phyloP scores from a whole-genome alignment of 2,888 invertebrate genomes.

The Pristionchus entomophagus region DNA sequence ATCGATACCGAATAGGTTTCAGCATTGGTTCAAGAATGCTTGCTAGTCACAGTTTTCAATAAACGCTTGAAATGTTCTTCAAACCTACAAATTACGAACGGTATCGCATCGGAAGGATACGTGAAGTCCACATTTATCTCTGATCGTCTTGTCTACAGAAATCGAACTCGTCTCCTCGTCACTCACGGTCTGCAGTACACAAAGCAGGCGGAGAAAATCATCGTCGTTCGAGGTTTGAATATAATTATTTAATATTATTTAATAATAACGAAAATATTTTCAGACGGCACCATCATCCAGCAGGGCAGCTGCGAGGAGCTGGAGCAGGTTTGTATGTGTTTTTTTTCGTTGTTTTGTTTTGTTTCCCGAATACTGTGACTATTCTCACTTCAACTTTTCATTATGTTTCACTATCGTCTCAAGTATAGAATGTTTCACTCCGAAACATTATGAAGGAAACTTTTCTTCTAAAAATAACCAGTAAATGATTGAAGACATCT shows the following conservation, averaged over 20 bases:
- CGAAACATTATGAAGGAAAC: no score
- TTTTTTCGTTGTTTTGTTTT: no score
- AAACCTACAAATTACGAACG: no score
- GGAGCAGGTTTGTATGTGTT: not conserved
- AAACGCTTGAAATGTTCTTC: no score
- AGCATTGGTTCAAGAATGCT: not conserved
- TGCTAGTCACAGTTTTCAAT: no score
- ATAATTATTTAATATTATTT: not conserved
- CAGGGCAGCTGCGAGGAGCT: slow-evolving; percentile 90
- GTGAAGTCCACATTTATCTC: not conserved
- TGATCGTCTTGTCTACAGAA: no score
- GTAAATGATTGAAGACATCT: no score
- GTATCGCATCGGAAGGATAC: slow-evolving; percentile 53
- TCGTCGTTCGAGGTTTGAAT: slow-evolving; percentile 82
- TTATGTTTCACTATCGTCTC: no score
- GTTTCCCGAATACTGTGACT: no score
- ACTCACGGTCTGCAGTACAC: slow-evolving; percentile 95
- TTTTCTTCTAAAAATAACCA: no score
- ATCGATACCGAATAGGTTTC: not conserved
- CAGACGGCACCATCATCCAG: slow-evolving; percentile 89
- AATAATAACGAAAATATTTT: not conserved
- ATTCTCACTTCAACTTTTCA: no score
- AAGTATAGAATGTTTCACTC: no score
- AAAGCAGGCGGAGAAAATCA: slow-evolving; percentile 89
- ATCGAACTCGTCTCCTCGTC: slow-evolving; percentile 88